These are phyloP conservation scores for Zeugodacus cucurbitae DNA, from an alignment of 1,140 invertebrate species.

Conservation along the genomic window DNA sequence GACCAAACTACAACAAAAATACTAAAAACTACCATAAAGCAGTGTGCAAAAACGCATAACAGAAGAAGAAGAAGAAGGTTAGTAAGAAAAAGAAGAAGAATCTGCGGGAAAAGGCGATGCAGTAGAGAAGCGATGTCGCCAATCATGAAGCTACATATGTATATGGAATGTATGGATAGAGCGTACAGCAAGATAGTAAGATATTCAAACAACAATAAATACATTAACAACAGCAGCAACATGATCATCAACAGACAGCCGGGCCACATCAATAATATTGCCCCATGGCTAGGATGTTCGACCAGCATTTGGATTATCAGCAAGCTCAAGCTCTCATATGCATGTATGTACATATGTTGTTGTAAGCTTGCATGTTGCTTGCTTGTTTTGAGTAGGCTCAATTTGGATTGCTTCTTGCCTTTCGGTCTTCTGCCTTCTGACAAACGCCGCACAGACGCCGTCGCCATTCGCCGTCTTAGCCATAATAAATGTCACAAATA, in stretches of 20 bases:
- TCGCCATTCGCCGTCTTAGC: slow-evolving; percentile 41
- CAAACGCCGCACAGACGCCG: neutral
- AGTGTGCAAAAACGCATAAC: neutral
- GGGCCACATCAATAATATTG: slow-evolving; percentile 26
- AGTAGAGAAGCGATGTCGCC: neutral
- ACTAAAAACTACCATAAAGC: neutral
- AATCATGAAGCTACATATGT: neutral
- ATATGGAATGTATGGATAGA: neutral
- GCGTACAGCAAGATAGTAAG: neutral
- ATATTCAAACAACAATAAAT: slow-evolving; percentile 40
- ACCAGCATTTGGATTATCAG: neutral
- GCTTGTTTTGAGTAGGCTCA: slow-evolving; percentile 2
- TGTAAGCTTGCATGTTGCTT: neutral
- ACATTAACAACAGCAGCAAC: slow-evolving; percentile 36
- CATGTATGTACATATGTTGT: neutral
- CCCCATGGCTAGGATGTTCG: neutral
- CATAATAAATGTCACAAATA: slow-evolving; percentile 48
- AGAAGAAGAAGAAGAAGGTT: slow-evolving; percentile 41
- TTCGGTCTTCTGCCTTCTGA: neutral
- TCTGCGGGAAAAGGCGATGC: neutral
- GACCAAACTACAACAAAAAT: neutral
- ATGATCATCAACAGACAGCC: neutral
- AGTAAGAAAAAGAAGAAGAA: slow-evolving; percentile 41
- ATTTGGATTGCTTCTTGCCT: neutral
- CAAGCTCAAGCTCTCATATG: neutral